phyloP scores from a whole-genome alignment of 2,888 invertebrate genomes.

The Oscheius sp. region DNA sequence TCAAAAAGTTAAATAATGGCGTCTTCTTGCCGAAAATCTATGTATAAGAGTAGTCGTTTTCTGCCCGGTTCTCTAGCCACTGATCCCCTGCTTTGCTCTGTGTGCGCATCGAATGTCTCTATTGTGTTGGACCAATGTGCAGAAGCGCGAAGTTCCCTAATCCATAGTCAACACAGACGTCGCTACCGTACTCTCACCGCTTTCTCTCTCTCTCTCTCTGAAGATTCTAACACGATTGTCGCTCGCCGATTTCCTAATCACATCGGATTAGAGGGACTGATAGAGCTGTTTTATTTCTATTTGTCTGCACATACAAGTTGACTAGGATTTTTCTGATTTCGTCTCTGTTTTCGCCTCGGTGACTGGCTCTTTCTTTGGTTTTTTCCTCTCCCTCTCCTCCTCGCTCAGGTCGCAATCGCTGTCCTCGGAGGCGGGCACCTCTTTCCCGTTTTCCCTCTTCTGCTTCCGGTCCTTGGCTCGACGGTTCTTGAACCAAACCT shows the following conservation, averaged over 20 bases:
- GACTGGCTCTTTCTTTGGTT: constrained; percentile 18
- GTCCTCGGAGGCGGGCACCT: constrained; percentile 39
- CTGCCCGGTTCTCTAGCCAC: neutral
- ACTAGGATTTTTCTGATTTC: constrained; percentile 35
- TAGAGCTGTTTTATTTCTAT: constrained; percentile 14
- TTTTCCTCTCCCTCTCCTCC: constrained; percentile 39
- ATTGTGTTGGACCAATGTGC: constrained; percentile 2
- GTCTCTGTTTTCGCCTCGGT: constrained; percentile 27
- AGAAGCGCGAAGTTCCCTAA: constrained; percentile 29
- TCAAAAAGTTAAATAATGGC: too few species aligned
- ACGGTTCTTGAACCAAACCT: constrained; percentile 73
- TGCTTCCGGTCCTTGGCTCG: constrained; percentile 70
- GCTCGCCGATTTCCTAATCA: constrained; percentile 34
- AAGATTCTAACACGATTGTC: constrained; percentile 28
- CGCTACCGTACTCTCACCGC: constrained; percentile 18
- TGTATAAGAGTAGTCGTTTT: too few species aligned
- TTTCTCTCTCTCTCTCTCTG: too few species aligned
- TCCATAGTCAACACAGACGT: neutral
- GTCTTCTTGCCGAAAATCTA: too few species aligned
- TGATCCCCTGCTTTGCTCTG: neutral
- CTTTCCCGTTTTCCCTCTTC: constrained; percentile 49
- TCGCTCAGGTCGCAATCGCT: constrained; percentile 51
- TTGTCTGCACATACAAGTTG: neutral
- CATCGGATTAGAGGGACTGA: constrained; percentile 36
- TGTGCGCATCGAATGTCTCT: constrained; percentile 9